Base-by-base conservation (phyloP, 2,797 vertebrate species). In the Eremophila alpestris region DNA sequence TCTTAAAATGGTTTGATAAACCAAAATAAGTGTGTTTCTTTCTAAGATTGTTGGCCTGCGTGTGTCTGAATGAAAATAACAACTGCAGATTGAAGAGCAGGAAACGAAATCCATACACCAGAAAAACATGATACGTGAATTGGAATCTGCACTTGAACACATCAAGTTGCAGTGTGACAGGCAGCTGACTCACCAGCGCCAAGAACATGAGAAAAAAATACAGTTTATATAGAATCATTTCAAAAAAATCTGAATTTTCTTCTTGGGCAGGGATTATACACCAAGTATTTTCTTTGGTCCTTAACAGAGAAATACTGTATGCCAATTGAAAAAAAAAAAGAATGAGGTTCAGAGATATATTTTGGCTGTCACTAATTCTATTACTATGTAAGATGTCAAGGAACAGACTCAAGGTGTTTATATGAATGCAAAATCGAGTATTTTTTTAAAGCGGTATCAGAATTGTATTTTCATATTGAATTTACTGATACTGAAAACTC, bases 41-140 rank as follows among this genome's bases (percentile, higher is more conserved):
- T 94, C 41, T 55, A 95, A 99, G 99, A 98, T 99, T 84, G 97
- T 99, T 84, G 85, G 96, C 93, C 98, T 99, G 30, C 97, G 98
- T 89, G 98, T 99, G 94, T 87, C 93, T 14, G 97, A 98, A 95
- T 94, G 54, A 40, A 97, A 94, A 91, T 96, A 99, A 87, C 97
- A 97, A 81, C 93, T 99, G 91, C 97, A 96, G 46, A 98, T 98
- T 92, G 96, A 98, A 95, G 99, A 99, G 94, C 94, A 98, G 67
- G 95, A 98, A 89, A 98, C 99, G 96, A 98, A 98, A 43, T 91
- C 94, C 36, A 83, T 54, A 26, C 99, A 99, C 85, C 97, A 96
- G 89, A 97, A 98, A 88, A 97, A 81, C 23, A 32, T 67, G 51
- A 92, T 98, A 74, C 91, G 67, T 71, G 97, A 98, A 93, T 95